Evolutionary conservation across 2,113 vertebrate species (phyloP), one percentile per base, ranked within the genome.

Genomic region (Triplophysa siluroides): DNA sequence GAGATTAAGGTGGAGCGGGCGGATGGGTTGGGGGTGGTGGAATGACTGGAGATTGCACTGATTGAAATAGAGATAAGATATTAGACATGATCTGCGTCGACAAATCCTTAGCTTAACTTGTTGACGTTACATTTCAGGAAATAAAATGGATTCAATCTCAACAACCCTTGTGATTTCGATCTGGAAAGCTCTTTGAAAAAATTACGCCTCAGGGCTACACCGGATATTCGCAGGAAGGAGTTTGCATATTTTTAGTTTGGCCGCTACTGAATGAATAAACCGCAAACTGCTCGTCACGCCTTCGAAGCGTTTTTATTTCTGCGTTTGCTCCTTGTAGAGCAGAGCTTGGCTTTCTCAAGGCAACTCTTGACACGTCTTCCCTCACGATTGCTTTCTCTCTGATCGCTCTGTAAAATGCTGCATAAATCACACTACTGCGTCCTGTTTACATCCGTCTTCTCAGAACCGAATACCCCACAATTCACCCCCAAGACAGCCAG

Each of bases 311-410:
- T 23, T 33, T 26, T 43, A 41, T 18, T 23, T 21, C 74, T 21
- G 26, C 82, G 71, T 50, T 33, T 71, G 10, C 72, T 66, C 79
- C 14, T 61, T 26, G 63, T 76, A 58, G 67, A 71, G 52, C 7
- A 52, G 38, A 69, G 21, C 83, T 73, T 62, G 84, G 73, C 63
- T 73, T 85, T 88, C 80, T 78, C 85, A 74, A 83, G 83, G 80
- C 80, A 83, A 61, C 33, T 33, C 66, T 66, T 87, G 86, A 88
- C 81, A 84, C 88, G 84, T 78, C 74, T 81, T 83, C 80, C 83
- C 50, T 85, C 45, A 64, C 60, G 83, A 19, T 47, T 61, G 13
- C 71, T 73, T n/a, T 50, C 14, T 54, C 23, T 75, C 63, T 47
- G 71, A 71, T 73, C 54, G 84, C 63, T 83, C 67, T 68, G 61